These are phyloP conservation scores for Alaudala cheleensis DNA, from an alignment of 2,113 vertebrate genomes.

Conservation along the genomic window DNA sequence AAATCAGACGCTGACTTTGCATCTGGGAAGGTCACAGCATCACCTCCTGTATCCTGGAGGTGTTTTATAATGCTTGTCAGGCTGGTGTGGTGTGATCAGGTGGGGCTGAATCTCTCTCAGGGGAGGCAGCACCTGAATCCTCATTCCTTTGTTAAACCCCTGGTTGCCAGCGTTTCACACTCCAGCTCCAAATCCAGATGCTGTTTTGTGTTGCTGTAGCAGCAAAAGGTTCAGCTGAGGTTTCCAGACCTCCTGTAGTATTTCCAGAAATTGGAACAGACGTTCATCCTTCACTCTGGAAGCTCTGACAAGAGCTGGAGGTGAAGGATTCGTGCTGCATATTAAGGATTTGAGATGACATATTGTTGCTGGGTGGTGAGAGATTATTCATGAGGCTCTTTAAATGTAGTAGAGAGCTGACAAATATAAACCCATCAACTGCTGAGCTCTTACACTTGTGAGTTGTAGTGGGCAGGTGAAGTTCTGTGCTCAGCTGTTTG, in stretches of 20 bases:
- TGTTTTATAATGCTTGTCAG: not conserved
- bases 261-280: not conserved
- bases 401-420: constrained; percentile 8
- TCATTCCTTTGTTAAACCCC: not conserved
- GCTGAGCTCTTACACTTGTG: not conserved
- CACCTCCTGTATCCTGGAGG: not conserved
- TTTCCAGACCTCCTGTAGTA: not conserved
- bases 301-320: not conserved
- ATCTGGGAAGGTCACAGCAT: not conserved
- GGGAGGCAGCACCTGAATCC: not conserved
- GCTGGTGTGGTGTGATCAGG: not conserved
- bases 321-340: not conserved
- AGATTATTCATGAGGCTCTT: constrained; percentile 40
- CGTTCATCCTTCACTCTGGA: not conserved
- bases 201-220: not conserved
- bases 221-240: not conserved
- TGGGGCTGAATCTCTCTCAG: not conserved
- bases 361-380: constrained; percentile 31
- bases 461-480: constrained; percentile 21
- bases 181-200: not conserved
- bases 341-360: not conserved
- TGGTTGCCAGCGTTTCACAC: fast-evolving
- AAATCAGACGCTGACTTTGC: not conserved
- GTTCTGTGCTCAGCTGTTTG: not conserved
- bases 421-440: not conserved